These are phyloP conservation scores for Luscinia luscinia DNA, from an alignment of 2,797 vertebrate genomes.

Conservation along the genomic window DNA sequence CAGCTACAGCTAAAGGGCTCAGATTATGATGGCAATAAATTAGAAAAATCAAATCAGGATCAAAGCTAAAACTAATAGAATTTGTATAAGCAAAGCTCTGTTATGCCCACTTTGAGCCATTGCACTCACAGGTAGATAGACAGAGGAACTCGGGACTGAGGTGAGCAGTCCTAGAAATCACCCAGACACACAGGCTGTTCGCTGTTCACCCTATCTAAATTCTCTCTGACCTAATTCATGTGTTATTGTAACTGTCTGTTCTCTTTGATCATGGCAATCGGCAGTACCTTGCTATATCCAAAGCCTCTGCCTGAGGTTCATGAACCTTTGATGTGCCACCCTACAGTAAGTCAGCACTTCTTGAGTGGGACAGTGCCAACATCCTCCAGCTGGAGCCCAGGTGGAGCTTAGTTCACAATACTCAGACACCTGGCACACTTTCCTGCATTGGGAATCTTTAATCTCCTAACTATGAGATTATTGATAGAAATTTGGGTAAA, in stretches of 20 bases:
- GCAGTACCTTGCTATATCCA: neutral
- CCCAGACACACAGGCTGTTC: constrained; percentile 1
- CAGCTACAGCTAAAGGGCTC: neutral
- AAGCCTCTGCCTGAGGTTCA: neutral
- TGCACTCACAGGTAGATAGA: neutral
- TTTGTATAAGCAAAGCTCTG: neutral
- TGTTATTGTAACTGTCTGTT: constrained; percentile 29
- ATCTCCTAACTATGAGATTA: neutral
- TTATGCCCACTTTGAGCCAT: neutral
- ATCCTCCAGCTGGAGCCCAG: neutral
- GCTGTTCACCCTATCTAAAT: constrained; percentile 24
- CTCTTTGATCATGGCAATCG: neutral
- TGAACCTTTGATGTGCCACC: neutral
- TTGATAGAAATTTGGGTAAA: neutral
- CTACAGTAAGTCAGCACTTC: neutral
- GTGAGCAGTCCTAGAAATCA: constrained; percentile 23
- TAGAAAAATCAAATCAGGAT: neutral
- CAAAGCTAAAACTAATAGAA: neutral
- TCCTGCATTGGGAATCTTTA: neutral
- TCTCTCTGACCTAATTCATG: neutral
- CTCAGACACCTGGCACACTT: neutral
- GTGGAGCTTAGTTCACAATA: neutral
- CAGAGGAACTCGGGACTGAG: constrained; percentile 4
- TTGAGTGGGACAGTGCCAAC: neutral
- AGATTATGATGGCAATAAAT: neutral